Evolutionary conservation across 2,888 invertebrate species (phyloP), one percentile per base, ranked within the genome.

Genomic region (Archaeoteleia sp.): DNA sequence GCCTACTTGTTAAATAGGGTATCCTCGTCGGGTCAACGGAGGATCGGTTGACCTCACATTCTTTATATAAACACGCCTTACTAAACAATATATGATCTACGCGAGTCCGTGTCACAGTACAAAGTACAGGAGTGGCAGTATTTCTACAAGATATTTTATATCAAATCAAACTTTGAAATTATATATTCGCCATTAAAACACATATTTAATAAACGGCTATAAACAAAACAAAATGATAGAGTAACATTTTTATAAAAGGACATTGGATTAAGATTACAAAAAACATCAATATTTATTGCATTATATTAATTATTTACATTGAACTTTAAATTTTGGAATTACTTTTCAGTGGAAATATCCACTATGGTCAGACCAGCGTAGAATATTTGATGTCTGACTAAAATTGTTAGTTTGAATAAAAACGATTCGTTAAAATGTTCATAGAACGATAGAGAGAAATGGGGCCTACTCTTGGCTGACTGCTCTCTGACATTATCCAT

Each of bases 1-100:
- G 73, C 77, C 78, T 74, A 75, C 75, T 77, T 82, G 77, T 76
- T 80, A 78, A 82, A 74, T 78, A 72, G 74, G 73, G 78, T 82
- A 75, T 78, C 71, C 49, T 71, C 74, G 75, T 72, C 74, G 75
- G 78, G 78, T 80, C 79, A 79, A 67, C 73, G 74, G 75, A 75
- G 69, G 74, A 77, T 77, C 76, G 76, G 76, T 79, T 77, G 74
- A 74, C 68, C 73, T 74, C 60, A 67, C 68, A 68, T 69, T 70
- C 73, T 74, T 49, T 61, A 46, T 61, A 54, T 40, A 53, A 45
- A 43, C 39, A 10, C 7, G 23, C 7, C 7, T 23, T 15, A 20
- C 23, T 39, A 17, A 39, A 30, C 23, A 9, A 15, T 39, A 12
- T 2, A 30, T 17, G 17, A 35, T 4, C 35, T 35, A 27, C 35